Evolutionary conservation across 2,888 invertebrate genomes (phyloP), one percentile per base, ranked within the genome.

Genomic region (Drosophila setosimentum): DNA sequence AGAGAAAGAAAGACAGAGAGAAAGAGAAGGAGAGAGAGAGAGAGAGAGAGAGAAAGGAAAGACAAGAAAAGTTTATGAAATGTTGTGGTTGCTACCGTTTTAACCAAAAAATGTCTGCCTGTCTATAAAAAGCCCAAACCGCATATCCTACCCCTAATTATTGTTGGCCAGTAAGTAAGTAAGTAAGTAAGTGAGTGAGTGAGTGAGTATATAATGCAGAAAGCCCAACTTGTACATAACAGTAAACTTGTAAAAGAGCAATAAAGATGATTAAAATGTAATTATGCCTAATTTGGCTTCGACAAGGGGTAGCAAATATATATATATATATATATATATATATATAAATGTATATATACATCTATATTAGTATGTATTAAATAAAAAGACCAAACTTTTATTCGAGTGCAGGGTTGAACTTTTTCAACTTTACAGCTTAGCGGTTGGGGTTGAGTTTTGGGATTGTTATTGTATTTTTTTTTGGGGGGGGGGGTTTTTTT

Each of bases 251-350:
- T 87, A 82, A 91, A 91, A 88, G 90, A 90, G 88, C 90, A 86
- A 90, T 91, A 83, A 89, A 90, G 90, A 90, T 92, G 87, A 91
- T 91, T 92, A 91, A 91, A 92, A 90, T 89, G 91, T 90, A 91
- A 91, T 90, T 88, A 90, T 84, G 84, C 87, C 82, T 84, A 87
- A 90, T 88, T 86, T 88, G 78, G 78, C 81, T 78, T 80, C 40
- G 79, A 81, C 77, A 78, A 60, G 58, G 68, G 57, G 60, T 42
- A 54, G 57, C 13, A 67, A 4, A 37, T 24, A 45, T 8, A 7
- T 13, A 6, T 1, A 13, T 6, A 42, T 7, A 21, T 6, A 42
- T 13, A 7, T 1, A 21, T 24, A 45, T 13, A 21, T 11, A n/a
- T 18, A 18, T 0, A 37, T 16, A 8, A 0, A 37, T n/a, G 2